These are phyloP conservation scores for Timema podura DNA, from an alignment of 2,888 invertebrate species.

Conservation along the genomic window DNA sequence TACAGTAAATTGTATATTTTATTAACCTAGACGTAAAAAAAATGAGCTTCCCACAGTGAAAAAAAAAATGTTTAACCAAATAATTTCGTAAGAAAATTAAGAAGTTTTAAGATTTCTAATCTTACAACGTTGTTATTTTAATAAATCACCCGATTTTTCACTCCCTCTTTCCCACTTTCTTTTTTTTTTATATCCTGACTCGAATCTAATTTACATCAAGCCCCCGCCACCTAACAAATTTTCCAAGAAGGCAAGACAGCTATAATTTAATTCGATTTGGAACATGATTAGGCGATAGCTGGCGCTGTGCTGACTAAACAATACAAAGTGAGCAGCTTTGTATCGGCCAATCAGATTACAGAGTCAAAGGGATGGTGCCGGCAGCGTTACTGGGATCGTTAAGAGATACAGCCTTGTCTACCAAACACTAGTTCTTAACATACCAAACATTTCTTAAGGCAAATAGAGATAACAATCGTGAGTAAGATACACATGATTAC, in stretches of 20 bases:
- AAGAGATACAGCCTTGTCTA: too few relatives aligned
- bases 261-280: conserved; percentile 15
- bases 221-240: conserved; percentile 9
- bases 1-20: too few relatives aligned
- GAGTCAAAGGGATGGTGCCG: neutral
- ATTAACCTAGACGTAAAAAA: too few relatives aligned
- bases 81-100: too few relatives aligned
- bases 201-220: conserved; percentile 8
- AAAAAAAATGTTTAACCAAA: too few relatives aligned
- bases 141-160: conserved; percentile 11
- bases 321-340: conserved; percentile 9
- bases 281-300: conserved; percentile 17
- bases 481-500: too few relatives aligned
- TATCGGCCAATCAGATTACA: conserved; percentile 10
- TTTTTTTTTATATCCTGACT: neutral
- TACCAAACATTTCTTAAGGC: too few relatives aligned
- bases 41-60: too few relatives aligned
- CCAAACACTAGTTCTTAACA: too few relatives aligned
- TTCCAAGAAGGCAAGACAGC: conserved; percentile 3
- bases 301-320: conserved; percentile 13
- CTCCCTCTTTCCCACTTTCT: neutral
- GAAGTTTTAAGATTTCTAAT: too few relatives aligned
- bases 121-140: too few relatives aligned
- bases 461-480: too few relatives aligned
- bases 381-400: neutral